Percentiles rank a stretch among this genome's conserved stretches.
Conservation (phyloP, 1,140 invertebrate genomes). For the Archegozetes longisetosus region DNA sequence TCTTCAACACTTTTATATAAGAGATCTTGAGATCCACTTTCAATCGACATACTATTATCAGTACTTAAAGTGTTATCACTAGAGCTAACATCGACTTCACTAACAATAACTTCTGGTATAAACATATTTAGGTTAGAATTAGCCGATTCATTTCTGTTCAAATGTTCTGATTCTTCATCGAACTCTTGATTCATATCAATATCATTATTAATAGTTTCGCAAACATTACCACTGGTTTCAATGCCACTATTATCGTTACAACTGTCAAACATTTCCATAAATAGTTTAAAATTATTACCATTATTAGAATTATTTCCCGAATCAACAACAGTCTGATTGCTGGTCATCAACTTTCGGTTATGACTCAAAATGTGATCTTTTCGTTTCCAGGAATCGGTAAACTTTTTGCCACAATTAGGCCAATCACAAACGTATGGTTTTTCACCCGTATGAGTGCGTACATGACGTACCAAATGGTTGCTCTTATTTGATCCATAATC, state of each 20-base stretch:
- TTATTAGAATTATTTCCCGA: background rate
- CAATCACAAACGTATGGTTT: slow-evolving; percentile 59
- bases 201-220: background rate
- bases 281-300: background rate
- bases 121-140: background rate
- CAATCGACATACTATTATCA: background rate
- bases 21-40: no score
- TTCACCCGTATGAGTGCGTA: slow-evolving; percentile 65
- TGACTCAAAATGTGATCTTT: slow-evolving; percentile 89
- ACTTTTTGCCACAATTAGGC: slow-evolving; percentile 52
- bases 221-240: background rate
- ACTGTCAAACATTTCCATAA: background rate
- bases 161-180: background rate
- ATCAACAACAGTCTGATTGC: background rate
- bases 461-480: slow-evolving; percentile 30
- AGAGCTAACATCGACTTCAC: background rate
- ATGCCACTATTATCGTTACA: background rate
- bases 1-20: background rate
- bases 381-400: slow-evolving; percentile 65
- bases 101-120: background rate
- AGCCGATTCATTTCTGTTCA: background rate
- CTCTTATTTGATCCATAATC: background rate
- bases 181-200: background rate
- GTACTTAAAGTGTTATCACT: background rate
- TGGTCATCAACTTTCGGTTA: background rate